These are phyloP conservation scores for Epizoanthus illoricatus DNA, from an alignment of 92 coral and sea anemone species.

Conservation along the genomic window DNA sequence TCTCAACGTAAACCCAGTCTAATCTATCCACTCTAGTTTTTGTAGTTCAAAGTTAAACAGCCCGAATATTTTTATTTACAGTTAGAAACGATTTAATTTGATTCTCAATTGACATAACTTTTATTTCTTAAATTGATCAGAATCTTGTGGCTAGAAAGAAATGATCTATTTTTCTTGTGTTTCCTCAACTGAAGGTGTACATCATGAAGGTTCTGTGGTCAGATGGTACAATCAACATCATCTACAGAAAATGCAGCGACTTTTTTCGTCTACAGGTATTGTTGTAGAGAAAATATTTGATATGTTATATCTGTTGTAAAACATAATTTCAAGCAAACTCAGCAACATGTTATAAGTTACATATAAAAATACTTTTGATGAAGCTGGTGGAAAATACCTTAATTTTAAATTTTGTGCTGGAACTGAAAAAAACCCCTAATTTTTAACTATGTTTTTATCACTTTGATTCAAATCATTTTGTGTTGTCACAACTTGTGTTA, in stretches of 20 bases:
- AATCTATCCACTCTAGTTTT: background rate
- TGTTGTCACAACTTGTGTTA: too few relatives aligned
- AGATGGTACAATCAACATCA: conserved; percentile 60
- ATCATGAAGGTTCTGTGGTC: conserved; percentile 67
- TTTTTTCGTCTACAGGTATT: conserved; percentile 60
- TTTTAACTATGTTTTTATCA: too few relatives aligned
- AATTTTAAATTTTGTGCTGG: too few relatives aligned
- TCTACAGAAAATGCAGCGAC: conserved; percentile 63
- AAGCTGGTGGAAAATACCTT: too few relatives aligned
- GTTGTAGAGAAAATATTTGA: too few relatives aligned
- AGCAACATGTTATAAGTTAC: too few relatives aligned
- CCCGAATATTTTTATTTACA: background rate
- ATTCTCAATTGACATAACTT: background rate
- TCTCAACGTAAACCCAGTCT: background rate
- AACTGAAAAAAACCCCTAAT: too few relatives aligned
- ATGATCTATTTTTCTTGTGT: background rate
- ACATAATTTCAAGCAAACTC: too few relatives aligned
- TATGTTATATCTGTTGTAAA: too few relatives aligned
- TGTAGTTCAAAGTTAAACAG: background rate
- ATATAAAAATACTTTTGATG: too few relatives aligned
- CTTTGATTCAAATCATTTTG: too few relatives aligned
- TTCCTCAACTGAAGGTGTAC: conserved; percentile 44
- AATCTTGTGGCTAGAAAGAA: background rate
- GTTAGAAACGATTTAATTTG: background rate
- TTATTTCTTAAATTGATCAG: background rate